Base-by-base conservation (phyloP, 2,113 vertebrate genomes). In the Xiphophorus couchianus region DNA sequence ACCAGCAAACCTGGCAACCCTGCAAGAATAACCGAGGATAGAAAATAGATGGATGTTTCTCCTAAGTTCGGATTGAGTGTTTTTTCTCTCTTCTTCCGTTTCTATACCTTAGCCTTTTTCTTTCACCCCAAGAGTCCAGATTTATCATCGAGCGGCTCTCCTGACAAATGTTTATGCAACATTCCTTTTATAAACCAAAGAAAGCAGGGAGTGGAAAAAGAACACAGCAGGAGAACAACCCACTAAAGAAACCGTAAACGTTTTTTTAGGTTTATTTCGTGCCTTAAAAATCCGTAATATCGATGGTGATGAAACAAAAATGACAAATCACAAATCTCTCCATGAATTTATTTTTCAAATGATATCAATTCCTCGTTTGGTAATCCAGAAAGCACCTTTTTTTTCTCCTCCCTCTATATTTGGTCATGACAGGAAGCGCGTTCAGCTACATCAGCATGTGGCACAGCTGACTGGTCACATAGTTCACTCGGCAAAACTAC, bases 91-190 rank as follows among this genome's bases (percentile, higher is more conserved):
- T 15, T 60, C 28, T 58, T 79, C 44, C 65, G 33, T 62, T 62
- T 66, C 71, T 13, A 44, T 65, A 28, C 7, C 4, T 62, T 61
- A 58, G 44, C 73, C 37, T 77, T 58, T n/a, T 76, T 67, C 58
- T 61, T 22, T 64, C 27, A 44, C 30, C 33, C 39, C 17, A 69
- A 37, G 62, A 71, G 39, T 81, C 64, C 60, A 77, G 69, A 80
- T 90, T 77, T 78, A 85, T 80, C 84, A 80, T 86, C 82, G 83
- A 66, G 76, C 60, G n/a, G 77, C 65, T 64, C 77, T 84, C 78
- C 76, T n/a, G 68, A 82, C 82, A 79, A 77, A 37, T 19, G 44
- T 86, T 91, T 91, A 86, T 37, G 70, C 82, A 92, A 92, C 77
- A 65, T 76, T 33, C 84, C 71, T 91, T 89, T 91, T 77, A 86